These are phyloP conservation scores for Hemicordylus capensis DNA, from an alignment of 2,113 vertebrate genomes.

Conservation along the genomic window DNA sequence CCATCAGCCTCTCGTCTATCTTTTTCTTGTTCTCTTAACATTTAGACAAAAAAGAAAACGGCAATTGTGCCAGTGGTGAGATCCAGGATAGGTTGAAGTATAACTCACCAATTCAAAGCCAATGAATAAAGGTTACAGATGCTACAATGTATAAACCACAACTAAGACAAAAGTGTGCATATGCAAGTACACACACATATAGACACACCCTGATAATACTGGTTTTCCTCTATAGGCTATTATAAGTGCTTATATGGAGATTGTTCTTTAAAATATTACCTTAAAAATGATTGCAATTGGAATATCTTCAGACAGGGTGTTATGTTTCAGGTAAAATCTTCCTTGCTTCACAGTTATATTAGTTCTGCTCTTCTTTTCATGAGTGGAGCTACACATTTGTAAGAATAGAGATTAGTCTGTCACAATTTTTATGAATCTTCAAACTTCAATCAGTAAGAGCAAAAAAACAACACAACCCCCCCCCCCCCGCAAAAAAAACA, in stretches of 20 bases:
- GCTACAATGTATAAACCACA: background rate
- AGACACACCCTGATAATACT: background rate
- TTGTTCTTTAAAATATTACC: constrained; percentile 71
- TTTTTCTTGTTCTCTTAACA: background rate
- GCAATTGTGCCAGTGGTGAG: background rate
- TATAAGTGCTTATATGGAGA: background rate
- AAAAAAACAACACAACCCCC: no score
- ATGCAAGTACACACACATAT: background rate
- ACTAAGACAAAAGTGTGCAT: background rate
- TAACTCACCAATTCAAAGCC: background rate
- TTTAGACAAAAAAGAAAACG: background rate
- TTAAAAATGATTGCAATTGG: constrained; percentile 98
- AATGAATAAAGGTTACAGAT: background rate
- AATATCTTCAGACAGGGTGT: constrained; percentile 96
- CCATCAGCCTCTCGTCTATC: background rate
- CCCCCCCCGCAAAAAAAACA: no score
- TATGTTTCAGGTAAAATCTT: constrained; percentile 94
- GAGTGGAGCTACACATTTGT: constrained; percentile 88
- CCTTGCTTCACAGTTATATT: constrained; percentile 96
- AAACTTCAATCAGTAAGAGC: background rate
- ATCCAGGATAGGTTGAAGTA: background rate
- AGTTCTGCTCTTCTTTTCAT: constrained; percentile 98
- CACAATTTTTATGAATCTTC: background rate
- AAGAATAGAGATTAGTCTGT: background rate
- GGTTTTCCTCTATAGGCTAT: background rate